Evolutionary conservation across 2,113 vertebrate species (phyloP), one percentile per base, ranked within the genome.

Genomic region (Prochilodus magdalenae): DNA sequence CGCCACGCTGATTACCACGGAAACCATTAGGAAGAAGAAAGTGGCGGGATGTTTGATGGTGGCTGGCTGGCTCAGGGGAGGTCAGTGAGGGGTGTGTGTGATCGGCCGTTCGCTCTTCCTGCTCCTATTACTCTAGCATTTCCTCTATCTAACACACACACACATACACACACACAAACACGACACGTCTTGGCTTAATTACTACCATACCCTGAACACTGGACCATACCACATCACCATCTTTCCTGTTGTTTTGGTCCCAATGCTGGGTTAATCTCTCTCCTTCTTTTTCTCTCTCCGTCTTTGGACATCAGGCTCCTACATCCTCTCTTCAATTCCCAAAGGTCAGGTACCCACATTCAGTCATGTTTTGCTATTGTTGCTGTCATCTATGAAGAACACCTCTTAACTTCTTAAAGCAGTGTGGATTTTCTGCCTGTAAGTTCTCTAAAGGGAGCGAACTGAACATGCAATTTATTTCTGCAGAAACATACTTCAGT

Each of bases 11-110:
- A 97, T 96, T 96, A 94, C 93, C 88, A 92, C 96, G 95, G 96
- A 97, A 96, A 95, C 94, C 93, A 95, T 95, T 96, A 95, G 86
- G 90, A 59, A 95, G 93, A 95, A 95, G 91, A 96, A 95, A 96
- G 93, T 95, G 95, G 91, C 90, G 93, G 92, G 90, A 94, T 94
- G 95, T 96, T 96, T 96, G 93, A 95, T 96, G 88, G 66, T 94
- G 92, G 89, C 91, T 91, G 88, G 92, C 86, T 84, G 91, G 93
- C 93, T 93, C 93, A 93, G 92, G 91, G 93, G 90, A 96, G 95
- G 93, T 95, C 96, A 96, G 89, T 90, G 87, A 90, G 88, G 93
- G 92, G 93, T 95, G 93, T 95, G 90, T 94, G 94, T 94, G 91
- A 95, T 91, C 91, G 94, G 89, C 92, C 90, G 93, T 94, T 95